Evolutionary conservation across 2,888 invertebrate species (phyloP).

Genomic region (Xestia c-nigrum): DNA sequence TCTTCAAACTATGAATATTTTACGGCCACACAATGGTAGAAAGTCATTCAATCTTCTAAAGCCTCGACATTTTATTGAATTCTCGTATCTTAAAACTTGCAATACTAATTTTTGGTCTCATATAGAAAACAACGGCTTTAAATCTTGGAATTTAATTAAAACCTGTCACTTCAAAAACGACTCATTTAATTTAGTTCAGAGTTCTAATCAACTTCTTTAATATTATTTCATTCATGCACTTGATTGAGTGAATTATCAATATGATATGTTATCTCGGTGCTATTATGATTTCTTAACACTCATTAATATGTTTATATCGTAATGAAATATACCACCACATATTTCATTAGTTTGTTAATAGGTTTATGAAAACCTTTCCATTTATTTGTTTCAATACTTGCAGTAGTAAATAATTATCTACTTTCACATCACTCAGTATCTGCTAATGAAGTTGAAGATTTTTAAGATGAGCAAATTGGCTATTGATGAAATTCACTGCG

Average conservation of each 20-base stretch:
- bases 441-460: slow-evolving; percentile 1
- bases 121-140: slow-evolving; percentile 1
- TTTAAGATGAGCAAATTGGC: not conserved
- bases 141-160: slow-evolving; percentile 28
- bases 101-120: not conserved
- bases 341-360: not conserved
- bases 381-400: not conserved
- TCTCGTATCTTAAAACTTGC: not conserved
- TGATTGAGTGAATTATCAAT: slow-evolving; percentile 15
- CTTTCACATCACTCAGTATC: not conserved
- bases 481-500: not conserved
- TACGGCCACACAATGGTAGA: slow-evolving; percentile 7
- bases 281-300: slow-evolving; percentile 1
- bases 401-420: not conserved
- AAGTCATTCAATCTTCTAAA: not conserved
- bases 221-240: slow-evolving; percentile 36
- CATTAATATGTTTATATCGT: slow-evolving; percentile 7
- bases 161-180: slow-evolving; percentile 29
- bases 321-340: slow-evolving; percentile 5
- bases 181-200: slow-evolving; percentile 1
- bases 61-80: not conserved
- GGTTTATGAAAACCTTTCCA: slow-evolving; percentile 10
- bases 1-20: not conserved
- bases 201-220: slow-evolving; percentile 34
- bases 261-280: slow-evolving; percentile 12